Evolutionary conservation across 2,797 vertebrate genomes (phyloP), one percentile per base, ranked within the genome.

Genomic region (Hydrolagus colliei): DNA sequence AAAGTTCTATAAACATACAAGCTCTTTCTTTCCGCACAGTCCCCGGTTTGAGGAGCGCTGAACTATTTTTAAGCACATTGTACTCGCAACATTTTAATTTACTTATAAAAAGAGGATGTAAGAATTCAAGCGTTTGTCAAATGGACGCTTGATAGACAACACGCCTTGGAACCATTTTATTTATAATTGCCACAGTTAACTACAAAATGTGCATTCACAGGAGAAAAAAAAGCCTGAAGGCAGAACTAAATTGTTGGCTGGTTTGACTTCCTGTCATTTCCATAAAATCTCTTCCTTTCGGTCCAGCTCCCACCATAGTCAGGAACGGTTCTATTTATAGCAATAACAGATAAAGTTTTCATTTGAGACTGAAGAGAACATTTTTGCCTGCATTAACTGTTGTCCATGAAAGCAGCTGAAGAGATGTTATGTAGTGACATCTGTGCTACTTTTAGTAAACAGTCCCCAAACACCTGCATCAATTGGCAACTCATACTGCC

Each of bases 201-300:
- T 41, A 84, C 79, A 84, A 84, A 84, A 84, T 84, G 79, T 84
- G 79, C 79, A 84, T 84, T 84, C 79, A 84, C 41, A 52, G 16
- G 10, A 65, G 62, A 65, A 84, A 68, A 65, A 71, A 35, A 71
- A 35, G 79, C 79, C 79, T 35, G 52, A 71, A 68, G 79, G 79
- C 79, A 84, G 79, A 84, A 84, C 71, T 84, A 84, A 84, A 84
- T 84, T 84, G 79, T 67, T 84, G 79, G 79, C 79, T 84, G 11
- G 79, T 71, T 84, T 84, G 79, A 84, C 79, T 84, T 84, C 79
- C 79, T 84, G 79, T 84, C 79, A 84, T 84, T 84, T 84, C 79
- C 79, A 84, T 84, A 84, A 84, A 84, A 68, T 68, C 79, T 84
- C 65, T 84, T 84, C 79, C 79, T 84, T 82, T 84, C 71, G 65